phyloP scores from a whole-genome alignment of 1,140 invertebrate genomes.

The Nylanderia fulva region DNA sequence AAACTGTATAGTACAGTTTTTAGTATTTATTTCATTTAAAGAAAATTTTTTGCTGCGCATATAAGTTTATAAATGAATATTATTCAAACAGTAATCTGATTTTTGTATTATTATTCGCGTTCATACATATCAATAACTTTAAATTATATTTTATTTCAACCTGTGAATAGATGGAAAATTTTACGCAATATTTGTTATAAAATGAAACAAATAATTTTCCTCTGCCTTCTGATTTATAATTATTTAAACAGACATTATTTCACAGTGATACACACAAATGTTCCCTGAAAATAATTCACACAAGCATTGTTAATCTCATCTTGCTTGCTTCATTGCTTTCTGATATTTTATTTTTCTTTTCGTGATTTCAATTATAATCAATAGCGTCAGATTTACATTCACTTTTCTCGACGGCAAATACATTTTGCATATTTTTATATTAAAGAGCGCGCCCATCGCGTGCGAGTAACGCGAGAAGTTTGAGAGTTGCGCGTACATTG shows the following conservation, averaged over 20 bases:
- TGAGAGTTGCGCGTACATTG: slow-evolving; percentile 46
- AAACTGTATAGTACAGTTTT: not conserved
- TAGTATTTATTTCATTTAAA: not conserved
- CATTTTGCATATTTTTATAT: slow-evolving; percentile 47
- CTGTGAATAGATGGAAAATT: not conserved
- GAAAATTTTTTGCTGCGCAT: not conserved
- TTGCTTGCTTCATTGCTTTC: not conserved
- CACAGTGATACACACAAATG: not conserved
- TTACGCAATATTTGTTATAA: not conserved
- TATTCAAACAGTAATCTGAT: not conserved
- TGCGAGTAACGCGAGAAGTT: slow-evolving; percentile 26
- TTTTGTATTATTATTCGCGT: not conserved
- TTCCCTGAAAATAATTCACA: not conserved
- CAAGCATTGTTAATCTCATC: not conserved
- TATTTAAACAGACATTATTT: not conserved
- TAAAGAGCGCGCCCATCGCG: not conserved
- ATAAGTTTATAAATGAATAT: not conserved
- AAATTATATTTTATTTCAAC: not conserved
- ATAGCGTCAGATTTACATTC: not conserved
- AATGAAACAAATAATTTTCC: not conserved
- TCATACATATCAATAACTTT: not conserved
- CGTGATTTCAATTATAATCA: not conserved
- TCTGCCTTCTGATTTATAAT: not conserved
- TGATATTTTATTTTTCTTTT: not conserved
- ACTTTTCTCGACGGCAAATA: not conserved